Percentiles rank a stretch among this genome's conserved stretches.
Evolutionary conservation across 2,113 vertebrate genomes (phyloP).

Genomic region (Anser brachyrhynchus): DNA sequence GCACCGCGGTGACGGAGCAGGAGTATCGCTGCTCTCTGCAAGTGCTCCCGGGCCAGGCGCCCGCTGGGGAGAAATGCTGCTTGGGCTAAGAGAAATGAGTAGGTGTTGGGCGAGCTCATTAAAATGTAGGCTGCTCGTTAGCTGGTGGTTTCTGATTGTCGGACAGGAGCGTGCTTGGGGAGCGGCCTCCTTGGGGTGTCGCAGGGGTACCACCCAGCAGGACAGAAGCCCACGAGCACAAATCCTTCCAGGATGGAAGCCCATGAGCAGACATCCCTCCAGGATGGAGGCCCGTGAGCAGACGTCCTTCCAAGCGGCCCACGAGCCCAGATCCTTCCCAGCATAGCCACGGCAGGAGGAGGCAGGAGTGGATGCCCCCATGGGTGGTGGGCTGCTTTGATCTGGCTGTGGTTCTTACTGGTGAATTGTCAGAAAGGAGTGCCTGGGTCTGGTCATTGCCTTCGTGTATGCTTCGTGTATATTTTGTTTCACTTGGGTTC

Average conservation of each 20-base stretch:
- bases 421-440: neutral
- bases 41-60: neutral
- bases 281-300: no score
- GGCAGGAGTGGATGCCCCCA: neutral
- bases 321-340: neutral
- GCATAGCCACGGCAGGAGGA: neutral
- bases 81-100: neutral
- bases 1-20: neutral
- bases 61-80: neutral
- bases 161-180: neutral
- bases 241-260: no score
- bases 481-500: neutral
- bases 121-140: neutral
- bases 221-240: no score
- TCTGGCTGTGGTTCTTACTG: neutral
- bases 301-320: no score
- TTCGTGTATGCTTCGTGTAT: neutral
- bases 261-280: no score
- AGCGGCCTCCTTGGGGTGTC: neutral
- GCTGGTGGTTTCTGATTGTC: neutral
- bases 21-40: neutral
- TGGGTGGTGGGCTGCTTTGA: no score
- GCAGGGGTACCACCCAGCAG: neutral
- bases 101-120: neutral
- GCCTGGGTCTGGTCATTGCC: neutral